Percentiles rank a stretch among this genome's conserved stretches.
phyloP scores from a whole-genome alignment of 2,888 invertebrate species.

The Zootermopsis nevadensis region DNA sequence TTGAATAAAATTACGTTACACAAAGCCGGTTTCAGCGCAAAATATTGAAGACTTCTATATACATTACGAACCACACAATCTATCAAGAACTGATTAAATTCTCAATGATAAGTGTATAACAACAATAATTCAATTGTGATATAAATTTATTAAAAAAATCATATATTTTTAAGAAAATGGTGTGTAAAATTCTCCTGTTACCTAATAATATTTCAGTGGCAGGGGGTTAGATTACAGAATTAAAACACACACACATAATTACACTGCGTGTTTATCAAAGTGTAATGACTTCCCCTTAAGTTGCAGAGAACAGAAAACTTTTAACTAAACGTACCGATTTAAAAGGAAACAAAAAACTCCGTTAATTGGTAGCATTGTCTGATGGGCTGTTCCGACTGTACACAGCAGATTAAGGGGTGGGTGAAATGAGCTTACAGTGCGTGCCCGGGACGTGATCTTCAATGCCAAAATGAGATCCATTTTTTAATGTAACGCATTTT shows the following conservation, averaged over 20 bases:
- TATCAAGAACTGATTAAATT: no score
- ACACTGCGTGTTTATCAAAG: neutral
- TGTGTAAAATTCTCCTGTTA: neutral
- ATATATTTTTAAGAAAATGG: neutral
- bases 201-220: neutral
- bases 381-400: neutral
- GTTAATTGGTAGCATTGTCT: neutral
- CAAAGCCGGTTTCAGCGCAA: no score
- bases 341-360: neutral
- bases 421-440: neutral
- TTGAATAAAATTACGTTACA: no score
- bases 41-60: no score
- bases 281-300: neutral
- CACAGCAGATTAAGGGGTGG: neutral
- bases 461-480: conserved; percentile 26
- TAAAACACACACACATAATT: conserved; percentile 19
- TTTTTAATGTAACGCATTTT: conserved; percentile 17
- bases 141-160: neutral
- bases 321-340: neutral
- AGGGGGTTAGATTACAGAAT: neutral
- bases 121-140: no score
- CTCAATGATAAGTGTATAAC: no score
- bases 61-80: no score
- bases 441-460: conserved; percentile 20
- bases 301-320: neutral